Evolutionary conservation across 1,140 invertebrate species (phyloP).

Genomic region (Euschistus heros): DNA sequence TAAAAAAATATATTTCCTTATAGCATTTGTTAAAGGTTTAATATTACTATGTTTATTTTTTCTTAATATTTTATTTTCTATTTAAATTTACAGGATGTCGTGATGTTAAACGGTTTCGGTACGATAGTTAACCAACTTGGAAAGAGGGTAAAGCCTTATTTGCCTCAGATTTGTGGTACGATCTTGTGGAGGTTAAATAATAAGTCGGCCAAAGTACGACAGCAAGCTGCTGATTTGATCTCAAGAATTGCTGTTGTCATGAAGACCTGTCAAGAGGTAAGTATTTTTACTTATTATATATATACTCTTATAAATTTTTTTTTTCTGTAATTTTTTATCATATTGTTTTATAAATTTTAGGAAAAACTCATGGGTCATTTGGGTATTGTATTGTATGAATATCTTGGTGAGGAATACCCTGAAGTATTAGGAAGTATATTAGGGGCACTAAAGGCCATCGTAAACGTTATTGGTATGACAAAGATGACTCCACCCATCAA

Average conservation of each 20-base stretch:
- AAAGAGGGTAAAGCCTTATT: conserved; percentile 93
- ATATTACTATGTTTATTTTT: background rate
- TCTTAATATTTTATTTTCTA: conserved; percentile 25
- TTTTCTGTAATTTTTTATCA: background rate
- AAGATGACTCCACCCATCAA: conserved; percentile 99
- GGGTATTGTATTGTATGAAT: conserved; percentile 98
- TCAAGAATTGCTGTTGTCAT: conserved; percentile 97
- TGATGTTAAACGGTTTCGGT: conserved; percentile 98
- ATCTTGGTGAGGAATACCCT: conserved; percentile 98
- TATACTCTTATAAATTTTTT: no score
- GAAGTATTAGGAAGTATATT: conserved; percentile 97
- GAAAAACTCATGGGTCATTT: conserved; percentile 99
- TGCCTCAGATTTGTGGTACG: conserved; percentile 99
- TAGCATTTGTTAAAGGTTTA: background rate
- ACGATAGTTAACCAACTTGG: conserved; percentile 97
- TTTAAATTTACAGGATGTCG: conserved; percentile 66
- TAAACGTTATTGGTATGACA: conserved; percentile 99
- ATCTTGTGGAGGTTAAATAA: conserved; percentile 99
- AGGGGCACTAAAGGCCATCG: conserved; percentile 95
- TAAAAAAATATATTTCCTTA: background rate
- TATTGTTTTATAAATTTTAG: conserved; percentile 38
- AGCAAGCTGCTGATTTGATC: conserved; percentile 98
- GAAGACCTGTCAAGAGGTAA: conserved; percentile 96
- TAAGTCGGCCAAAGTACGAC: conserved; percentile 97
- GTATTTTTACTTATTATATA: conserved; percentile 24